Base-by-base conservation (phyloP, 2,113 vertebrate genomes). In the Clarias macrocephalus region DNA sequence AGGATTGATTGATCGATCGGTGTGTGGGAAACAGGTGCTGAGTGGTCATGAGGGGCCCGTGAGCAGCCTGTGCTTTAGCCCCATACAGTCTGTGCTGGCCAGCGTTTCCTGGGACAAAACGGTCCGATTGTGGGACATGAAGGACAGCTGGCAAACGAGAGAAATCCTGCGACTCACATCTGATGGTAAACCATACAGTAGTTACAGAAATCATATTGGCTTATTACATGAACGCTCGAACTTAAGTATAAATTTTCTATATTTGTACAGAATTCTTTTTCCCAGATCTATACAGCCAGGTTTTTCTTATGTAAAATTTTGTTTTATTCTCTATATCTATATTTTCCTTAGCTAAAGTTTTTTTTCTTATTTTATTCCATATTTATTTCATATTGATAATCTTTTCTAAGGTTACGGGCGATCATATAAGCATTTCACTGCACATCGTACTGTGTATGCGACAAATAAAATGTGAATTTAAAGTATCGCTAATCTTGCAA, bases 51-150 rank as follows among this genome's bases (percentile, higher is more conserved):
- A 98, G 89, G 98, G 97, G 28, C 98, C 98, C 0, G 95, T 99
- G 89, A 98, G 98, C 81, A 91, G 95, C 84, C 93, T 99, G 87
- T 95, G 95, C 33, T 99, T 99, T 89, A 98, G 96, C 88, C 98
- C 98, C 0, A 91, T 95, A 84, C 97, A 95, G 80, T 96, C 97
- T 2, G 86, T 98, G 73, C 94, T 99, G 86, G 98, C 97, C 89
- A 99, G 97, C 18, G 95, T 93, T 7, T 99, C 98, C n/a, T 99
- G 98, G 98, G 98, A 99, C 88, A 95, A 94, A 80, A 99, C 97
- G 0, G 94, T 99, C 65, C 95, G 96, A 3, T 93, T 99, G 70
- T 99, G 98, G 98, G 97, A 99, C 94, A 98, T 99, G 97, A 88
- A 93, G n/a, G 96, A 99, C 94, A 99, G 97, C 94, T 99, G 98